These are phyloP conservation scores for Phaenicophaeus curvirostris DNA, from an alignment of 2,797 vertebrate species.

Conservation along the genomic window DNA sequence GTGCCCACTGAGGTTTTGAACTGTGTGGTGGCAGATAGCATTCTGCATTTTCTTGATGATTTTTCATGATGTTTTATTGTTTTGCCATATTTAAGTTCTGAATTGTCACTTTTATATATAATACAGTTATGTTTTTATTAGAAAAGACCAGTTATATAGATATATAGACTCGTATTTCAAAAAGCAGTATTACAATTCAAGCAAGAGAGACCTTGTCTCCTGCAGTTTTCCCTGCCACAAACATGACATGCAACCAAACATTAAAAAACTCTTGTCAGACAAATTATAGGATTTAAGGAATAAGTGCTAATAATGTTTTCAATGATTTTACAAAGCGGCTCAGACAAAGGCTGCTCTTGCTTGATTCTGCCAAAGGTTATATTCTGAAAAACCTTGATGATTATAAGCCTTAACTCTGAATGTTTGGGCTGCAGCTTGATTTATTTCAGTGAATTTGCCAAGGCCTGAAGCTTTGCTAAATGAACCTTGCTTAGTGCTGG, in stretches of 20 bases:
- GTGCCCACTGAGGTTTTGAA: not conserved
- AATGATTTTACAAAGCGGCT: conserved; percentile 31
- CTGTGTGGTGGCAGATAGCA: not conserved
- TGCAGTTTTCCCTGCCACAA: not conserved
- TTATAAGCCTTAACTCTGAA: not conserved
- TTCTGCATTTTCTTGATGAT: not conserved
- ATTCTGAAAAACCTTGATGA: not conserved
- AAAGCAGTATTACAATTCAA: not conserved
- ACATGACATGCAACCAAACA: conserved; percentile 10
- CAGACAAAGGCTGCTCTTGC: conserved; percentile 1
- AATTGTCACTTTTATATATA: not conserved
- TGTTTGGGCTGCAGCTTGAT: conserved; percentile 23
- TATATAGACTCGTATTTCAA: not conserved
- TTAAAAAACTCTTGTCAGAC: conserved; percentile 54
- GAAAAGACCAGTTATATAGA: not conserved
- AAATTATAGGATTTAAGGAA: conserved; percentile 3
- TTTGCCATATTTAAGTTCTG: not conserved
- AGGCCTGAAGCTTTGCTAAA: not conserved
- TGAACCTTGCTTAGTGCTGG: not conserved
- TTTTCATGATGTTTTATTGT: not conserved
- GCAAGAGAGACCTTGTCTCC: not conserved
- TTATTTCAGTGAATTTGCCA: conserved; percentile 20
- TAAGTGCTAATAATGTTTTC: conserved; percentile 25
- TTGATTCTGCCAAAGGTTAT: not conserved
- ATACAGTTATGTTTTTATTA: not conserved